Evolutionary conservation across 2,797 vertebrate genomes (phyloP), one percentile per base, ranked within the genome.

Genomic region (Steatocranus sp.): DNA sequence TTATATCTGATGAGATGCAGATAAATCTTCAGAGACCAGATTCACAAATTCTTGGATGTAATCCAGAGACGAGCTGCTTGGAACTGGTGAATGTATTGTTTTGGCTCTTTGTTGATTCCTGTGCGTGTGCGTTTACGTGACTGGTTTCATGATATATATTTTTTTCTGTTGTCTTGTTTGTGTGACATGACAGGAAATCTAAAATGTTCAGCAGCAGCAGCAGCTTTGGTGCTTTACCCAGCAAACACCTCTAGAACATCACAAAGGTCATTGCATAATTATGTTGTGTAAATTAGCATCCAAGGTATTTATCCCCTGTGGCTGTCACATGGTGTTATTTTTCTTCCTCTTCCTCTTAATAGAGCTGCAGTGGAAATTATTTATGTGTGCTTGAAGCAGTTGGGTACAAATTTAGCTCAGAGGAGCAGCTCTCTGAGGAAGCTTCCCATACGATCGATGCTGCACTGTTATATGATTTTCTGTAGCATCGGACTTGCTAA

Each of bases 321-420:
- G 46, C 15, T 43, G 4, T 46, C 46, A 25, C 32, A 20, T 77
- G 49, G 23, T 58, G 17, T 41, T 73, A 36, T 68, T 32, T 56
- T 25, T 43, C 18, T 70, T 61, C 15, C 27, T 38, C 5, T 73
- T 81, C 70, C 78, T 58, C 51, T 78, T 53, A 2, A 25, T 68
- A 27, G 75, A 66, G 75, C 81, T 78, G 80, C 75, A 81, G 82
- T 78, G 70, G 81, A 83, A 87, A 85, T 77, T 36, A 78, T 89
- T 80, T 63, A 49, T 83, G 25, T 56, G 48, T 18, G 75, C 85
- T 81, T 14, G 51, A 51, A 79, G 73, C 73, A 9, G 66, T 79
- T 78, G 38, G 79, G 63, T 75, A 6, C 41, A 58, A 20, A 68
- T 76, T 76, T 78, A 81, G 70, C 68, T 4, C n/a, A 43, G 78